phyloP scores from a whole-genome alignment of 2,113 vertebrate genomes.

The Psilopogon haemacephalus region DNA sequence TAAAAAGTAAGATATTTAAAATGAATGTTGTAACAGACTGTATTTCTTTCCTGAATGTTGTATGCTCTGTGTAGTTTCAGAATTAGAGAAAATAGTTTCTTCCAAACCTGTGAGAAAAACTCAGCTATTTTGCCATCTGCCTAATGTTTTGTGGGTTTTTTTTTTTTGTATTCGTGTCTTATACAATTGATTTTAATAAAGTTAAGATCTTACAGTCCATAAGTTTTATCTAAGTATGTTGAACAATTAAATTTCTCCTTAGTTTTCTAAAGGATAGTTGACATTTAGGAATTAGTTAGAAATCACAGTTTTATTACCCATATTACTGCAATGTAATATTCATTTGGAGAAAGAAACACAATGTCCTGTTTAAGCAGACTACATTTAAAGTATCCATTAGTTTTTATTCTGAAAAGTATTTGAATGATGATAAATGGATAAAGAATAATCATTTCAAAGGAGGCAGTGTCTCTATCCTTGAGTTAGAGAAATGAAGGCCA shows the following conservation, averaged over 20 bases:
- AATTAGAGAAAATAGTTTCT: background rate
- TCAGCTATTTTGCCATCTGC: background rate
- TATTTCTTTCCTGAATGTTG: background rate
- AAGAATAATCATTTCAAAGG: slow-evolving; percentile 14
- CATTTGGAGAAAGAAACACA: slow-evolving; percentile 38
- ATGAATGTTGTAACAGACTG: background rate
- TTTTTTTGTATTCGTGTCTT: background rate
- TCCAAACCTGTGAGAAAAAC: background rate
- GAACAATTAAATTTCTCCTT: slow-evolving; percentile 32
- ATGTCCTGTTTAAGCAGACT: background rate
- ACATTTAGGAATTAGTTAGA: slow-evolving; percentile 46
- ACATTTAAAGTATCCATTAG: slow-evolving; percentile 47
- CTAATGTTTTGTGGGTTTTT: background rate
- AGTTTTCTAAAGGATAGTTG: slow-evolving; percentile 33
- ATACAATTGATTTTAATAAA: background rate
- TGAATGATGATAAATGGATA: slow-evolving; percentile 2
- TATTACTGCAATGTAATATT: slow-evolving; percentile 23
- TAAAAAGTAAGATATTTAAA: background rate
- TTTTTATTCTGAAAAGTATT: slow-evolving; percentile 36
- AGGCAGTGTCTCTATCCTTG: background rate
- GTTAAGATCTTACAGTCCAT: background rate
- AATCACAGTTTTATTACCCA: slow-evolving; percentile 38
- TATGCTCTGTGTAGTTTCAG: background rate
- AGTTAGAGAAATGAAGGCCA: background rate
- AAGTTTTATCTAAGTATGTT: slow-evolving; percentile 9